A percentile compares a stretch with the other conserved stretches of the same genome.
Conservation (phyloP, 1,140 invertebrate species). For the Goniozus legneri region DNA sequence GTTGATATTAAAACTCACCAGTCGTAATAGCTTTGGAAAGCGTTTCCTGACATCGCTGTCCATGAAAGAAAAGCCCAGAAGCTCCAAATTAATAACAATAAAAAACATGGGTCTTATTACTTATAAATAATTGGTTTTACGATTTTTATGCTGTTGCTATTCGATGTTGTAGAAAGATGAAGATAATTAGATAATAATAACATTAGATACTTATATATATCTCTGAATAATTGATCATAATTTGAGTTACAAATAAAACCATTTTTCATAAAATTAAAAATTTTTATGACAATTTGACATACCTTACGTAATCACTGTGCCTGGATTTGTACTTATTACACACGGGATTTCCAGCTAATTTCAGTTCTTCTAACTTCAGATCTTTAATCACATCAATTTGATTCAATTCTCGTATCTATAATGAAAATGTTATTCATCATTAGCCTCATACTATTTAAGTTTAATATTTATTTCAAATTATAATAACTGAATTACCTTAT, state of each 20-base stretch:
- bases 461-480: constrained; percentile 7
- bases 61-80: constrained; percentile 46
- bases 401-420: constrained; percentile 67
- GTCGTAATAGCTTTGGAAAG: constrained; percentile 76
- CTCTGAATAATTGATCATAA: no score
- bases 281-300: constrained; percentile 39
- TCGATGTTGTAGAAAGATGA: no score
- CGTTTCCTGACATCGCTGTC: constrained; percentile 79
- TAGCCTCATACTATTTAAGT: constrained; percentile 5
- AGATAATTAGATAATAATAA: no score
- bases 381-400: constrained; percentile 68
- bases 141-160: no score
- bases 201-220: no score
- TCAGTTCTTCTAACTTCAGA: constrained; percentile 69
- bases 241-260: no score
- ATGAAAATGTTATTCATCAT: constrained; percentile 4
- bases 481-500: constrained; percentile 64
- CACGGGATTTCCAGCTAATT: constrained; percentile 77
- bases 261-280: neutral
- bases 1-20: constrained; percentile 65
- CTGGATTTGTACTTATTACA: constrained; percentile 71
- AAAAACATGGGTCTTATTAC: constrained; percentile 28
- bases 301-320: constrained; percentile 80
- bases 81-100: constrained; percentile 39
- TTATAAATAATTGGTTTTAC: no score